Conservation (phyloP, 2,113 vertebrate species). For the Marmota flaviventris region DNA sequence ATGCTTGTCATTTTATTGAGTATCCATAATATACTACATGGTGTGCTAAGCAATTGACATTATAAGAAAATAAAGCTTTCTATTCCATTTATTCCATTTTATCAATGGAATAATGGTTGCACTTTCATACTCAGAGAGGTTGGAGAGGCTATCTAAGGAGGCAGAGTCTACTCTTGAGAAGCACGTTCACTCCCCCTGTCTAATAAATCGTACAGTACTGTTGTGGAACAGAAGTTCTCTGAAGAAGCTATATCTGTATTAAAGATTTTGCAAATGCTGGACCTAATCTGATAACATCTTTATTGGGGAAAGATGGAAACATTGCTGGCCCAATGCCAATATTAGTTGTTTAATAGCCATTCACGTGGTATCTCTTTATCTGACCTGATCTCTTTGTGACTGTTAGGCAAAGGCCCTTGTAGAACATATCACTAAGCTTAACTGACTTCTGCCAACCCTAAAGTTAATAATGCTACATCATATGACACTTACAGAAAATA, state of each 20-base stretch:
- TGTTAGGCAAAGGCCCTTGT: background rate
- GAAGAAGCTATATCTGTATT: background rate
- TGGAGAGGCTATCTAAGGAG: background rate
- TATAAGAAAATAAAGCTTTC: background rate
- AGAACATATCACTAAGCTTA: background rate
- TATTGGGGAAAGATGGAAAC: background rate
- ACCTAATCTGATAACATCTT: background rate
- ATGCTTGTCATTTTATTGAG: background rate
- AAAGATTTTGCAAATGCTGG: background rate
- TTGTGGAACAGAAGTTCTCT: background rate
- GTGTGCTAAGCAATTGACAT: background rate
- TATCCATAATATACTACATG: no score
- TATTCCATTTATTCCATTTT: background rate
- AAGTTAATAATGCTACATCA: background rate
- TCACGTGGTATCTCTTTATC: background rate
- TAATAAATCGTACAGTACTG: fast-evolving
- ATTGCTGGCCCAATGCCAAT: background rate
- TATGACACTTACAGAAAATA: background rate
- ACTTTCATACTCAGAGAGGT: background rate
- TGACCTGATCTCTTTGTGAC: background rate
- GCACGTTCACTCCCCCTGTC: fast-evolving
- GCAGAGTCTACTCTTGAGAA: background rate
- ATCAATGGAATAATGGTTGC: background rate
- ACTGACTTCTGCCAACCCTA: background rate
- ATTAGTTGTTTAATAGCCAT: background rate